These are phyloP conservation scores for Pollicipes pollicipes DNA, from an alignment of 1,140 invertebrate genomes.

Conservation along the genomic window DNA sequence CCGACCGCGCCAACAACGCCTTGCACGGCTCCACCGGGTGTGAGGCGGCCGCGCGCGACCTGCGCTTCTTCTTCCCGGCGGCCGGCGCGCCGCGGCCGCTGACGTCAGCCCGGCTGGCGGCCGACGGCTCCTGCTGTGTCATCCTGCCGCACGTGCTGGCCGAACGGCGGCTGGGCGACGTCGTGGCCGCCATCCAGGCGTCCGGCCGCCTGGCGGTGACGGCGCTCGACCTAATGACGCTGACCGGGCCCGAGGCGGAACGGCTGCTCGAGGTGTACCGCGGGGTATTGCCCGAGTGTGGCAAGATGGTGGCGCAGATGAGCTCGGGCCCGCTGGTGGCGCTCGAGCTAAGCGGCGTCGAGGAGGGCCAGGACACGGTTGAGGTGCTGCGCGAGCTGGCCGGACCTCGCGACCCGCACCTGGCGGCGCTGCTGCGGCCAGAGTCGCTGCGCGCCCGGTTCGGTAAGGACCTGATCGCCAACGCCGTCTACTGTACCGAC, in stretches of 20 bases:
- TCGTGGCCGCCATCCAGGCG: not conserved
- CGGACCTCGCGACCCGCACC: not conserved
- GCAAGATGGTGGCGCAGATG: not conserved
- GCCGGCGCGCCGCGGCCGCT: not conserved
- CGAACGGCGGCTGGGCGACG: not conserved
- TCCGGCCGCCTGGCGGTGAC: not conserved
- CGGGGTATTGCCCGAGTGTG: not conserved
- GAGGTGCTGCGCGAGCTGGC: not conserved
- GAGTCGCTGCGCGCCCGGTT: not conserved
- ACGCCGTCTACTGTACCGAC: slow-evolving; percentile 1
- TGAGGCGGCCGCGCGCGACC: not conserved
- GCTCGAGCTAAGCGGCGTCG: not conserved
- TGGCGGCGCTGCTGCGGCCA: not conserved
- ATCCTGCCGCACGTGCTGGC: slow-evolving; percentile 3
- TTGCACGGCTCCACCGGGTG: not conserved
- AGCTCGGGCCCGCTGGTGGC: not conserved
- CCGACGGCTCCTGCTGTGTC: not conserved
- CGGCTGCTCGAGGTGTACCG: not conserved
- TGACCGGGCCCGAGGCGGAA: not conserved
- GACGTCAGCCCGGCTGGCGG: not conserved
- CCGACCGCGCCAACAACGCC: not conserved
- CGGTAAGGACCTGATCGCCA: not conserved
- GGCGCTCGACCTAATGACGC: slow-evolving; percentile 2
- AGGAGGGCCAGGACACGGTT: not conserved
- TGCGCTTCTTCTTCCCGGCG: not conserved